These are phyloP conservation scores for Agraylea sexmaculata DNA, from an alignment of 1,140 invertebrate species.

Conservation along the genomic window DNA sequence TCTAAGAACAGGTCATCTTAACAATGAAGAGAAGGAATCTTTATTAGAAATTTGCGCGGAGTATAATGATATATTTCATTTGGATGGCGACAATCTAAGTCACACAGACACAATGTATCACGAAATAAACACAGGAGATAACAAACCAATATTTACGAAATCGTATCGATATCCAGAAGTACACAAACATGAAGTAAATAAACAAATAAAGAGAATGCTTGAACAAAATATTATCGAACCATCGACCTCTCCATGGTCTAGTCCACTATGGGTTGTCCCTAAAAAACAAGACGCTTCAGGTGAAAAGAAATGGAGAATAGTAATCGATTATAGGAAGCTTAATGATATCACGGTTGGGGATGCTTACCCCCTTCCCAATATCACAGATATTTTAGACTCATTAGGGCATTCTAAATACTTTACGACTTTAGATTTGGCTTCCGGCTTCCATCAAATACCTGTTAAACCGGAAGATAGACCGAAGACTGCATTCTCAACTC, in stretches of 20 bases:
- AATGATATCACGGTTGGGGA: slow-evolving; percentile 27
- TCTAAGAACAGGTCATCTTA: no score
- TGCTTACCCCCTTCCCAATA: slow-evolving; percentile 39
- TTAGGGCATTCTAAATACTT: slow-evolving; percentile 35
- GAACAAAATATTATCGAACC: slow-evolving; percentile 15
- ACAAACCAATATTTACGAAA: slow-evolving; percentile 21
- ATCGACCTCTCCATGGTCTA: slow-evolving; percentile 11
- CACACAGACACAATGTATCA: slow-evolving; percentile 23
- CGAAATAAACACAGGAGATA: slow-evolving; percentile 20
- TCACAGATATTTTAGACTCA: slow-evolving; percentile 35
- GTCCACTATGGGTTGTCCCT: slow-evolving; percentile 23
- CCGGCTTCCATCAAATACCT: slow-evolving; percentile 40
- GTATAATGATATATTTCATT: slow-evolving; percentile 21
- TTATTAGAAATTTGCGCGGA: slow-evolving; percentile 4
- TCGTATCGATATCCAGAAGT: slow-evolving; percentile 25
- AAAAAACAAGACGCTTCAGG: slow-evolving; percentile 25
- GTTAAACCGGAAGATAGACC: slow-evolving; percentile 25
- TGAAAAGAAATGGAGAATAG: slow-evolving; percentile 26
- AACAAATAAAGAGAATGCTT: slow-evolving; percentile 20
- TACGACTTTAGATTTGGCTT: slow-evolving; percentile 35
- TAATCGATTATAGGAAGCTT: slow-evolving; percentile 27
- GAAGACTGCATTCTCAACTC: slow-evolving; percentile 37
- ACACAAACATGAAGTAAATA: slow-evolving; percentile 22
- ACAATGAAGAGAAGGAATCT: no score
- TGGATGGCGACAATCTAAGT: slow-evolving; percentile 18